Base-by-base conservation (phyloP, 2,797 vertebrate genomes). In the Cuniculus paca region DNA sequence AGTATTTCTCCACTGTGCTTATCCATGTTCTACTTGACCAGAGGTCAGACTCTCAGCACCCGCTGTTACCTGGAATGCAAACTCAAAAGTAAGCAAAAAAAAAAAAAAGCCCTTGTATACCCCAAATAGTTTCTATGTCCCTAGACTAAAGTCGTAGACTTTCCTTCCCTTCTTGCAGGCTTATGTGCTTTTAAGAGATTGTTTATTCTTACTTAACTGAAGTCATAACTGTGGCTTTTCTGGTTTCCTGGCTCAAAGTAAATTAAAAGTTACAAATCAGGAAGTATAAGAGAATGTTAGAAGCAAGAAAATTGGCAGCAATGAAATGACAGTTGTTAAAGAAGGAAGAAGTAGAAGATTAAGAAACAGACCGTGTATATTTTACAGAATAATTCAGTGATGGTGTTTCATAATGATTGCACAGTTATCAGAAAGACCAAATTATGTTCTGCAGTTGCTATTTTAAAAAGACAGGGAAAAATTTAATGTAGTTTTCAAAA, bases 121-220 rank as follows among this genome's bases (percentile, higher is more conserved):
- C 61, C 82, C 88, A 95, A 97, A 96, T 95, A 94, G 60, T 50
- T 95, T 72, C 26, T 61, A 54, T 31, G 56, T 88, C 91, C 78
- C 82, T 50, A 34, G 78, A 96, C 88, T 74, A 82, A 74, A 88
- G 75, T 78, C 54, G 56, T 48, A 50, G 86, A 88, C 95, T 93
- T 93, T 74, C 56, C 74, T 96, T 88, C 63, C 56, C 74, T 96
- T 88, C 63, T 87, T 78, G 52, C 65, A 61, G 72, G 10, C 68
- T 88, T 70, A 45, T 34, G 19, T 74, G 61, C 7, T 90, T 34
- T 95, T 92, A 77, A 74, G 85, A 58, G 56, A 60, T 52, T 92
- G 75, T 97, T 97, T 97, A 79, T 96, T 96, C 77, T 97, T 85
- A 20, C 56, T 95, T 92, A 88, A 86, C 26, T 1, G 2, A 95